Evolutionary conservation across 2,888 invertebrate species (phyloP), one percentile per base, ranked within the genome.

Genomic region (Phortica magna): DNA sequence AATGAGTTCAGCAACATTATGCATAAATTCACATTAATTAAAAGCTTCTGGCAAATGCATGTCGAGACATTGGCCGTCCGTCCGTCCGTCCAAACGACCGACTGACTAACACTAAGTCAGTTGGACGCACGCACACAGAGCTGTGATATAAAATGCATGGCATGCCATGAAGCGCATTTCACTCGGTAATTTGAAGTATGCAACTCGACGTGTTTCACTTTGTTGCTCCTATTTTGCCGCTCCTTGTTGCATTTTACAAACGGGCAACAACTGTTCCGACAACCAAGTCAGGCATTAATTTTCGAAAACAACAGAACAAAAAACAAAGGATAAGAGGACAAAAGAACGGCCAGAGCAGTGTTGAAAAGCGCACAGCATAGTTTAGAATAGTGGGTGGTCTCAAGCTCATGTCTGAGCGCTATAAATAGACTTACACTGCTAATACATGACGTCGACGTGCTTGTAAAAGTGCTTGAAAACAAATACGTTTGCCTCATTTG

Each of bases 11-110:
- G 70, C 70, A 71, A 55, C 80, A 84, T 88, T 85, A 82, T 85
- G 83, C 85, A 86, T 85, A 86, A 88, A 88, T 87, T 88, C 79
- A 65, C 87, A 81, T 86, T 85, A 86, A 86, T 86, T 86, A 88
- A 86, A 86, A 85, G 83, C 83, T 77, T 80, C 10, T 76, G 79
- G 83, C 83, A 83, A 83, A 81, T 85, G 84, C 85, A 82, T 55
- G 70, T 53, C 48, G 39, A 55, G 53, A 42, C 41, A 42, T n/a
- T 41, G n/a, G n/a, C n/a, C n/a, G n/a, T n/a, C n/a, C n/a, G n/a
- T n/a, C n/a, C n/a, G 42, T 31, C 41, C 41, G 42, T 7, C 14
- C 10, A 39, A 14, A 12, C 42, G 43, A 19, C 41, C n/a, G 10
- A 48, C 48, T 43, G 68, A 17, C 67, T 5, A 42, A 67, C 41